A percentile compares a stretch with the other conserved stretches of the same genome.
Conservation (phyloP, 1,140 invertebrate species). For the Pentalonia nigronervosa region DNA sequence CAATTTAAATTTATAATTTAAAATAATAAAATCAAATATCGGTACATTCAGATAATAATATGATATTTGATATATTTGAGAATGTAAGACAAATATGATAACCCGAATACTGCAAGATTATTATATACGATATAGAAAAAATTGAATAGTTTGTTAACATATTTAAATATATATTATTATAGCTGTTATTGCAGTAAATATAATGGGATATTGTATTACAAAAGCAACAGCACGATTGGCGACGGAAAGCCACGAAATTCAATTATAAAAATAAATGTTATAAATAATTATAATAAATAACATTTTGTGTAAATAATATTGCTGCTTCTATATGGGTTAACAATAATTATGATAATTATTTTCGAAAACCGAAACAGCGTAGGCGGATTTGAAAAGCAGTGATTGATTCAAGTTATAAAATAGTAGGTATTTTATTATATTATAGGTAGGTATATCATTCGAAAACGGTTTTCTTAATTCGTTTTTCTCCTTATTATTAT, state of each 20-base stretch:
- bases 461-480: background rate
- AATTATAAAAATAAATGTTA: background rate
- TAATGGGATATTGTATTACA: background rate
- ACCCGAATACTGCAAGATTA: background rate
- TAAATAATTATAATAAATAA: background rate
- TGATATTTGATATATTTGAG: background rate
- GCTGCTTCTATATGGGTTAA: background rate
- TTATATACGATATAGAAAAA: too few species aligned
- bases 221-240: background rate
- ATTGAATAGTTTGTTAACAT: background rate
- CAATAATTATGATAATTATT: background rate
- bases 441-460: background rate
- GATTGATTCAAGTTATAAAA: background rate
- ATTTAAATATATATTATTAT: background rate
- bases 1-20: background rate
- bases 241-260: background rate
- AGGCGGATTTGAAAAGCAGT: background rate
- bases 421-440: background rate
- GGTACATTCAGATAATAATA: background rate
- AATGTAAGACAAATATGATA: background rate
- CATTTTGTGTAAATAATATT: background rate
- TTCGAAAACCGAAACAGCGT: background rate
- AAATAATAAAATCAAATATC: background rate
- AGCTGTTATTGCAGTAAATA: background rate
- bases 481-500: background rate